Evolutionary conservation across 2,113 vertebrate genomes (phyloP).

Genomic region (Corydoras sp.): DNA sequence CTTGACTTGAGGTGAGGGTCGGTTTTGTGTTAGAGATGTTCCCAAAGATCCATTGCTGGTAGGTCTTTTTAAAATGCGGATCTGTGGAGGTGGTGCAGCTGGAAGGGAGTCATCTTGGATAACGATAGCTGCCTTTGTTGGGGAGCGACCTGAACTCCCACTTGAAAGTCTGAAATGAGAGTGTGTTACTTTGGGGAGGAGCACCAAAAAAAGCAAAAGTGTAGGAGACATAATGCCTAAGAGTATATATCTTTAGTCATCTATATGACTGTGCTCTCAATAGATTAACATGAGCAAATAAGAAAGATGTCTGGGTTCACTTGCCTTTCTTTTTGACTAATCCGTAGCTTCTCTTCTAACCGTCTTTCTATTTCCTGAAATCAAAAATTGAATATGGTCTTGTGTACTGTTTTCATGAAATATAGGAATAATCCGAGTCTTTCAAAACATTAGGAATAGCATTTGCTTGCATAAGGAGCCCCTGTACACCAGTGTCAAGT

Average conservation of each 20-base stretch:
- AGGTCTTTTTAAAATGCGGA: slow-evolving; percentile 93
- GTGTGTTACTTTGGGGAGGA: background rate
- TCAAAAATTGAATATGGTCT: slow-evolving; percentile 37
- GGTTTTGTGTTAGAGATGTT: slow-evolving; percentile 66
- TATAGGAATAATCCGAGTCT: background rate
- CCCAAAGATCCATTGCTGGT: slow-evolving; percentile 83
- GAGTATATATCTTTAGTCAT: too few species aligned
- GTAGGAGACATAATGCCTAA: background rate
- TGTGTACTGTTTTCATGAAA: background rate
- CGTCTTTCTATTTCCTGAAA: slow-evolving; percentile 92
- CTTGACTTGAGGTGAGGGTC: slow-evolving; percentile 82
- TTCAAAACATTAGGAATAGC: slow-evolving; percentile 28
- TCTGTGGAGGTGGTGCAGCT: slow-evolving; percentile 82
- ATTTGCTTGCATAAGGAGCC: slow-evolving; percentile 19
- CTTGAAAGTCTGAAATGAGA: slow-evolving; percentile 71
- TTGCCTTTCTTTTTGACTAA: slow-evolving; percentile 92
- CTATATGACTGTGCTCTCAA: too few species aligned
- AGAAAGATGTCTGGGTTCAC: background rate
- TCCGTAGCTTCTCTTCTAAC: slow-evolving; percentile 90
- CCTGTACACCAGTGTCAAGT: slow-evolving; percentile 45
- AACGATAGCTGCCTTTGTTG: slow-evolving; percentile 80
- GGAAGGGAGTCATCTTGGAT: slow-evolving; percentile 91
- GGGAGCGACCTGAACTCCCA: slow-evolving; percentile 63
- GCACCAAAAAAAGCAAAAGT: background rate
- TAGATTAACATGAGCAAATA: too few species aligned